These are phyloP conservation scores for Scolopax bukidnonensis DNA, from an alignment of 2,797 vertebrate species.

Conservation along the genomic window DNA sequence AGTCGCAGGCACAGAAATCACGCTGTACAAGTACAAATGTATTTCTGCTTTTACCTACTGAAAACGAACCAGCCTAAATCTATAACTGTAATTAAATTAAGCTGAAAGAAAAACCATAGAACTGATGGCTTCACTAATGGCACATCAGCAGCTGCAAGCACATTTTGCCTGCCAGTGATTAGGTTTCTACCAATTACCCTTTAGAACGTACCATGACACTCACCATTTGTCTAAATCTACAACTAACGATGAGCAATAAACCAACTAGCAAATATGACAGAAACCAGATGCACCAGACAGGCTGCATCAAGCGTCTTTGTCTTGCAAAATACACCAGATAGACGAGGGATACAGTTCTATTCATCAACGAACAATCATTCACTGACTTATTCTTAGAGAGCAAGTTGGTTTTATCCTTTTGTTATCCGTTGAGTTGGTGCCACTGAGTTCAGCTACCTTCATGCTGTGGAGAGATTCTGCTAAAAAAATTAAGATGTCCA, in stretches of 20 bases:
- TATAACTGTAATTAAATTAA: not conserved
- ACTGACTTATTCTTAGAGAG: not conserved
- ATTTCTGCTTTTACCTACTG: not conserved
- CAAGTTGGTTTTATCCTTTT: not conserved
- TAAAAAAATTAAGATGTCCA: not conserved
- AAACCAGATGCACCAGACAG: not conserved
- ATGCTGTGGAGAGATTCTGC: not conserved
- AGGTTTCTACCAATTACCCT: slow-evolving; percentile 61
- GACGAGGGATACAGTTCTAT: not conserved
- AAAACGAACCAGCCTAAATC: slow-evolving; percentile 9
- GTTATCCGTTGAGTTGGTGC: not conserved
- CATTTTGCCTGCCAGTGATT: slow-evolving; percentile 32
- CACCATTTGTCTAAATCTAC: slow-evolving; percentile 45
- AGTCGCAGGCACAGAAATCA: not conserved
- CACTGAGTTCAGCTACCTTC: not conserved
- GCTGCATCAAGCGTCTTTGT: not conserved
- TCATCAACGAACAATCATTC: not conserved
- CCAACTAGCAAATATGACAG: not conserved
- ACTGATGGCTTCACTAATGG: slow-evolving; percentile 23
- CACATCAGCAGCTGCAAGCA: slow-evolving; percentile 29
- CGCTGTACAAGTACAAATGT: not conserved
- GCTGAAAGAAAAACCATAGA: not conserved
- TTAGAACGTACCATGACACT: not conserved
- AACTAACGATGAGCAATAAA: not conserved
- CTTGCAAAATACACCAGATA: not conserved